Percentiles rank a stretch among this genome's conserved stretches.
phyloP scores from a whole-genome alignment of 2,888 invertebrate genomes.

The Alsophila aescularia region DNA sequence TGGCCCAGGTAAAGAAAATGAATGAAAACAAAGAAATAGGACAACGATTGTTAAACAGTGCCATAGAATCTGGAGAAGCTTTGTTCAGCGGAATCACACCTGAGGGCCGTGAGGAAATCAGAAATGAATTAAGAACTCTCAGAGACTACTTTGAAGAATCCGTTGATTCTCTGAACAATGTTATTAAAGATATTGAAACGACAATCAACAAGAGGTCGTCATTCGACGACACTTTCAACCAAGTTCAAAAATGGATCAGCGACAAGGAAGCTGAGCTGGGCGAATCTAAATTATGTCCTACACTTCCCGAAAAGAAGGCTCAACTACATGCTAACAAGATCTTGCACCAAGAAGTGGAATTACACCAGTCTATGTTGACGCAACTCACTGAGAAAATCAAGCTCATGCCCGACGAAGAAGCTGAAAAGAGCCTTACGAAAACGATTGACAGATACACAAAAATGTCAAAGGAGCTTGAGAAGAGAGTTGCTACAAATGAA shows the following conservation, averaged over 20 bases:
- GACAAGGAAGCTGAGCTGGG: conserved; percentile 91
- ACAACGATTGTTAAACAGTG: conserved; percentile 90
- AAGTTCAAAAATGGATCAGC: conserved; percentile 93
- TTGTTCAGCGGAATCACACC: conserved; percentile 94
- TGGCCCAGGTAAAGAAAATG: conserved; percentile 90
- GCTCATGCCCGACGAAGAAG: conserved; percentile 91
- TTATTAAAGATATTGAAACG: conserved; percentile 94
- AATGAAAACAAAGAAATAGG: conserved; percentile 91
- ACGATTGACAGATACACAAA: conserved; percentile 89
- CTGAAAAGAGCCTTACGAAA: conserved; percentile 88
- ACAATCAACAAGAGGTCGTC: conserved; percentile 95
- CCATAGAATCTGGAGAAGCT: conserved; percentile 94
- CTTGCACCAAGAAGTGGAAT: conserved; percentile 92
- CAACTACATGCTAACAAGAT: conserved; percentile 92
- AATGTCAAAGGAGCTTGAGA: conserved; percentile 87
- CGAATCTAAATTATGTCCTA: conserved; percentile 89
- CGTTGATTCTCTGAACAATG: conserved; percentile 92
- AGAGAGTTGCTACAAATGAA: conserved; percentile 87
- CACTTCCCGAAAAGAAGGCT: conserved; percentile 94
- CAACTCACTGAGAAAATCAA: conserved; percentile 93
- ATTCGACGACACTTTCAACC: conserved; percentile 95
- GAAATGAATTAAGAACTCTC: conserved; percentile 91
- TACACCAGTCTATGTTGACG: conserved; percentile 93
- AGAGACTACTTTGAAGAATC: conserved; percentile 93
- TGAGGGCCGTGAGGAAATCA: conserved; percentile 93